Conservation (phyloP, 30 jellyfish, hydroid and myxozoan genomes). For the Hydractinia echinata region DNA sequence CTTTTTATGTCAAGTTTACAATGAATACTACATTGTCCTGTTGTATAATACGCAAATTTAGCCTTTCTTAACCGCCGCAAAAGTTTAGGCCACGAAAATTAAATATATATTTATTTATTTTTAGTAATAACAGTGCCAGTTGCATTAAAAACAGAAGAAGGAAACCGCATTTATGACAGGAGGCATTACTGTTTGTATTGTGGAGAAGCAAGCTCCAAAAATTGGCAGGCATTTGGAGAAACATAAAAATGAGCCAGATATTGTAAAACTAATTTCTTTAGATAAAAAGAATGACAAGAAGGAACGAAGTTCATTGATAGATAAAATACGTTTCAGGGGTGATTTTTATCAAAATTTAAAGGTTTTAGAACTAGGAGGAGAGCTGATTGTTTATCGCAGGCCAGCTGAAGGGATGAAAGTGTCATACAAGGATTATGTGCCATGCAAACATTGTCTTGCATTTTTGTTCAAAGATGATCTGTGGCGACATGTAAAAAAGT, state of each 20-base stretch:
- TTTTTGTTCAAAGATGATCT: constrained; percentile 48
- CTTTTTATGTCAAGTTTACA: too few species aligned
- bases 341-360: constrained; percentile 40
- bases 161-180: constrained; percentile 14
- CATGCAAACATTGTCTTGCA: constrained; percentile 47
- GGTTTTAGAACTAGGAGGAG: constrained; percentile 42
- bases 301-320: constrained; percentile 25
- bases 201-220: constrained; percentile 9
- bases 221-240: constrained; percentile 32
- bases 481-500: constrained; percentile 55
- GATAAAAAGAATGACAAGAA: neutral
- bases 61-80: too few species aligned
- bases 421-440: constrained; percentile 17
- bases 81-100: too few species aligned
- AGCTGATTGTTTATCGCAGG: constrained; percentile 34
- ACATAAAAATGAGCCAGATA: constrained; percentile 46
- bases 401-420: constrained; percentile 27
- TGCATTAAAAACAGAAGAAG: neutral
- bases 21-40: too few species aligned
- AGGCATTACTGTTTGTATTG: constrained; percentile 21
- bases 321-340: constrained; percentile 31
- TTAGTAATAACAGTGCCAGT: too few species aligned
- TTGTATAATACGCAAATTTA: too few species aligned
- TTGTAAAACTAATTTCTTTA: constrained; percentile 15
- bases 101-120: too few species aligned